phyloP scores from a whole-genome alignment of 2,113 vertebrate genomes.

The Acrocephalus kingi region DNA sequence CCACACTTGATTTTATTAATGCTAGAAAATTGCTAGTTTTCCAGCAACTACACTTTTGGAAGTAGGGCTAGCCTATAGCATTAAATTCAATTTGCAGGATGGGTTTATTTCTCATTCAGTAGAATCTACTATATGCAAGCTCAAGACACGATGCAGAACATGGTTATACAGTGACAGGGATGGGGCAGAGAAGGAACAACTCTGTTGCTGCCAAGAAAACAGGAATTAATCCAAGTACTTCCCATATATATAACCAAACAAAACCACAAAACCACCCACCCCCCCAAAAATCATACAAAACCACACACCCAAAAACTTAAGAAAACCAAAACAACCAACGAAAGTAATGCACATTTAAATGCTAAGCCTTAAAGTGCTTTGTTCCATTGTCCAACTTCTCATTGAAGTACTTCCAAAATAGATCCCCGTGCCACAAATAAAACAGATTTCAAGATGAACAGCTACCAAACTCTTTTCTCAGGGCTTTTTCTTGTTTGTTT shows the following conservation, averaged over 20 bases:
- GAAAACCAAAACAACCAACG: not conserved
- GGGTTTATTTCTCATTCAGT: not conserved
- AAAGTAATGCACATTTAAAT: not conserved
- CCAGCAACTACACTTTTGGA: not conserved
- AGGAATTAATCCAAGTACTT: not conserved
- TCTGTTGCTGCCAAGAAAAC: not conserved
- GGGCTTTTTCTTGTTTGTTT: not conserved
- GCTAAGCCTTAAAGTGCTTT: not conserved
- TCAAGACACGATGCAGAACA: not conserved
- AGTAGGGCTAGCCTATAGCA: not conserved
- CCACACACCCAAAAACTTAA: not conserved
- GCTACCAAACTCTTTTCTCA: not conserved
- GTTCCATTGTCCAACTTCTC: not conserved
- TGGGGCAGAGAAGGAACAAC: not conserved
- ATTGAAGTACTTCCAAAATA: not conserved
- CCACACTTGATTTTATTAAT: not conserved
- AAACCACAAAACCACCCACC: not conserved
- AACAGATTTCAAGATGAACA: not conserved
- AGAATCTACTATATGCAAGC: not conserved
- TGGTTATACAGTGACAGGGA: not conserved
- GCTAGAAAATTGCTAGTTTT: not conserved
- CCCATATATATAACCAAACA: not conserved
- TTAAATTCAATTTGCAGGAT: not conserved
- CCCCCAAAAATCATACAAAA: not conserved
- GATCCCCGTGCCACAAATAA: not conserved